Evolutionary conservation across 2,888 invertebrate species (phyloP).

Genomic region (Acanthosepion esculentum): DNA sequence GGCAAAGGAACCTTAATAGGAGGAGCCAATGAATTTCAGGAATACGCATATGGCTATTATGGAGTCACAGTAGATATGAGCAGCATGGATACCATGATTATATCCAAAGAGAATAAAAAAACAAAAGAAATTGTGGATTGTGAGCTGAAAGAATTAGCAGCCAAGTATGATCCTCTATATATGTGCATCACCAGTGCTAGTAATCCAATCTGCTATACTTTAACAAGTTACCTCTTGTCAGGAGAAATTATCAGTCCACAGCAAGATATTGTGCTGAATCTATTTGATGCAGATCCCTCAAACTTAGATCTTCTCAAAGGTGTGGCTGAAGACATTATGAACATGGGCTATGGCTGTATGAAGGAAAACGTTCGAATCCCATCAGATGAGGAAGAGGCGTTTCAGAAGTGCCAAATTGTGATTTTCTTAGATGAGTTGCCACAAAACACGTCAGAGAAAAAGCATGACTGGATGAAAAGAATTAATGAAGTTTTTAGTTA

Average conservation of each 20-base stretch:
- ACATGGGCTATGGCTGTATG: slow-evolving; percentile 66
- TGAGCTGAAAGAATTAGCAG: slow-evolving; percentile 63
- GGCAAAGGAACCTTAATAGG: slow-evolving; percentile 75
- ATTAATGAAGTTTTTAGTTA: slow-evolving; percentile 63
- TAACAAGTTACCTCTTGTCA: slow-evolving; percentile 63
- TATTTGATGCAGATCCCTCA: slow-evolving; percentile 61
- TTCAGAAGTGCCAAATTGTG: slow-evolving; percentile 66
- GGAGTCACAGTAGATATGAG: slow-evolving; percentile 68
- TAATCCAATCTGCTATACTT: slow-evolving; percentile 64
- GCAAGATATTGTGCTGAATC: slow-evolving; percentile 66
- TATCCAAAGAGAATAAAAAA: slow-evolving; percentile 69
- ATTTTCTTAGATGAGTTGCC: slow-evolving; percentile 66
- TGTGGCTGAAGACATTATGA: slow-evolving; percentile 69
- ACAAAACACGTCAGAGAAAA: slow-evolving; percentile 56
- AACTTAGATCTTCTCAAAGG: slow-evolving; percentile 61
- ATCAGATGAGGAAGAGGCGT: slow-evolving; percentile 62
- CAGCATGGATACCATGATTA: slow-evolving; percentile 69
- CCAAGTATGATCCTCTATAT: slow-evolving; percentile 65
- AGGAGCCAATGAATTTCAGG: slow-evolving; percentile 75
- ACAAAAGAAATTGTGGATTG: slow-evolving; percentile 66
- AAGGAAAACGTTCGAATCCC: slow-evolving; percentile 59
- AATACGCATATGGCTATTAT: slow-evolving; percentile 73
- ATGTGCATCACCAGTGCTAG: slow-evolving; percentile 72
- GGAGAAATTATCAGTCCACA: slow-evolving; percentile 69
- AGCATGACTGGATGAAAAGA: slow-evolving; percentile 64